phyloP scores from a whole-genome alignment of 2,888 invertebrate genomes.

The Serrognathus titanus region DNA sequence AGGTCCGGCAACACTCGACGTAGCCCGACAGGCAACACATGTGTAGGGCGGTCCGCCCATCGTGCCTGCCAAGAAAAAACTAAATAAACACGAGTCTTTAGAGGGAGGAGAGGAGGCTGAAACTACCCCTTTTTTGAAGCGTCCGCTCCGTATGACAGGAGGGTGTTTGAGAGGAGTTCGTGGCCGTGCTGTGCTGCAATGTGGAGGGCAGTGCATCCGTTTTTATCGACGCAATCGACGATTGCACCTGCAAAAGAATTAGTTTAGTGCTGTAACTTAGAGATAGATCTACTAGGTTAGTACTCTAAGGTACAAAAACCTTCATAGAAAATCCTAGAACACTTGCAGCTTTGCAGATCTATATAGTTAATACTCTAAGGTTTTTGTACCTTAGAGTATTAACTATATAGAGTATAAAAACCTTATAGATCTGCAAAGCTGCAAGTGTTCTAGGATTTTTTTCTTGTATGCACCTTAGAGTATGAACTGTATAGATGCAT shows the following conservation, averaged over 20 bases:
- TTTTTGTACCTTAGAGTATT: no score
- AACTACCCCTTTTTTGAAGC: constrained; percentile 48
- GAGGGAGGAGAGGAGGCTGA: not conserved
- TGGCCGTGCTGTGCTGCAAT: constrained; percentile 62
- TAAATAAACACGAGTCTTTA: not conserved
- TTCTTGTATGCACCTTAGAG: not conserved
- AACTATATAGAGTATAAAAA: no score
- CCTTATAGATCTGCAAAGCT: no score
- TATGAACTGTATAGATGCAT: no score
- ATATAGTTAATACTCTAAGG: no score
- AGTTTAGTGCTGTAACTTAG: no score
- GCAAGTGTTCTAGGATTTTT: no score
- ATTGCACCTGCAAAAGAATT: constrained; percentile 45
- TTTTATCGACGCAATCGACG: constrained; percentile 57
- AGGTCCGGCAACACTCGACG: constrained; percentile 59
- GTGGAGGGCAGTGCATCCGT: constrained; percentile 60
- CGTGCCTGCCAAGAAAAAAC: constrained; percentile 37
- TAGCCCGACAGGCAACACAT: constrained; percentile 61
- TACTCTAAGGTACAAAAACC: no score
- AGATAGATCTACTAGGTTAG: no score
- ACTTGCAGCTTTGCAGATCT: no score
- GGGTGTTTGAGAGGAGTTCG: constrained; percentile 53
- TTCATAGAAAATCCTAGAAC: no score
- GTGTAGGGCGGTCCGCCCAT: constrained; percentile 59
- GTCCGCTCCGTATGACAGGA: constrained; percentile 52